Evolutionary conservation across 2,113 vertebrate species (phyloP).

Genomic region (Zootoca vivipara): DNA sequence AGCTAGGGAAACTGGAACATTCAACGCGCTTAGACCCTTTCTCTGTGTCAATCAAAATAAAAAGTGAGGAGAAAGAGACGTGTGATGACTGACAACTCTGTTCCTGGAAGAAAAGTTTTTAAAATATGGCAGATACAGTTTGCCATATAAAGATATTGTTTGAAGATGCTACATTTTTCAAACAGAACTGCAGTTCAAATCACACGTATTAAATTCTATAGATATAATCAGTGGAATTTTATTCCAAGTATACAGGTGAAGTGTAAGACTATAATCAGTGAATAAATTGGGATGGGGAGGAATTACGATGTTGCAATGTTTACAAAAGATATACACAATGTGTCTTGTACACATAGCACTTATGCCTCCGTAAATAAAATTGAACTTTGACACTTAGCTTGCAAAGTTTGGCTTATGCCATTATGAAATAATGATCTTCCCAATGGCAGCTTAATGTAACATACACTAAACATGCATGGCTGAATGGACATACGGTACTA

Average conservation of each 20-base stretch:
- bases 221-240: neutral
- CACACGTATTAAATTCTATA: neutral
- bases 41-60: slow-evolving; percentile 8
- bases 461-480: slow-evolving; percentile 29
- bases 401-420: slow-evolving; percentile 1
- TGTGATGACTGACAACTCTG: neutral
- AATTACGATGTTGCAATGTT: neutral
- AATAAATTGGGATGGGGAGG: neutral
- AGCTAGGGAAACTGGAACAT: slow-evolving; percentile 27
- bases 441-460: slow-evolving; percentile 20
- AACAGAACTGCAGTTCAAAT: neutral
- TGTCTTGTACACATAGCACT: slow-evolving; percentile 20
- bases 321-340: neutral
- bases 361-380: neutral
- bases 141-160: neutral
- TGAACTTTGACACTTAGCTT: neutral
- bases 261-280: neutral
- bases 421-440: slow-evolving; percentile 21
- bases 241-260: neutral
- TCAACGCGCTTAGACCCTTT: slow-evolving; percentile 19
- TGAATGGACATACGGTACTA: neutral
- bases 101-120: neutral
- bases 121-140: neutral
- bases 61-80: slow-evolving; percentile 1
- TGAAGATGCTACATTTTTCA: neutral